These are phyloP conservation scores for Apotomis betuletana DNA, from an alignment of 2,888 invertebrate species.

Conservation along the genomic window DNA sequence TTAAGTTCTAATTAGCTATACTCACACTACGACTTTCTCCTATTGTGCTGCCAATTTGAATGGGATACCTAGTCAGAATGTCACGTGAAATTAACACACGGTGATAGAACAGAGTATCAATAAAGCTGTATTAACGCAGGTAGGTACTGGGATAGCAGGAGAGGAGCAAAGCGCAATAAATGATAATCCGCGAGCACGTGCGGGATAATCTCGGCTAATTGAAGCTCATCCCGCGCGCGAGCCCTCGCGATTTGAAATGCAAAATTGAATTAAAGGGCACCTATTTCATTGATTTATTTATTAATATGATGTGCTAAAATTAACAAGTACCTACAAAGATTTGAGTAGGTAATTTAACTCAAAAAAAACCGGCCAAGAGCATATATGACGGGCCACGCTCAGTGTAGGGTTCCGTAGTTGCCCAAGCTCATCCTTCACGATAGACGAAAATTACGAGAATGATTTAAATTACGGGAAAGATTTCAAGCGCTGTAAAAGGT, in stretches of 20 bases:
- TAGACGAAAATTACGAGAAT: no score
- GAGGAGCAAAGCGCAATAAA: constrained; percentile 47
- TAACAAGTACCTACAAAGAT: no score
- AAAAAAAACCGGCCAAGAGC: no score
- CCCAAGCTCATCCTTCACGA: no score
- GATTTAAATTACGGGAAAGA: no score
- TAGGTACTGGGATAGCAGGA: constrained; percentile 43
- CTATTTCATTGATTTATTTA: background rate
- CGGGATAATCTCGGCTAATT: constrained; percentile 79
- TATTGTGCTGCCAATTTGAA: no score
- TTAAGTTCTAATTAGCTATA: no score
- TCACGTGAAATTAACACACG: constrained; percentile 15
- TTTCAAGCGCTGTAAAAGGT: no score
- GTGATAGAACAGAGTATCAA: constrained; percentile 42
- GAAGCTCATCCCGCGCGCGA: constrained; percentile 71
- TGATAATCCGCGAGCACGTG: constrained; percentile 74
- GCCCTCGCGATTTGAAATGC: constrained; percentile 12
- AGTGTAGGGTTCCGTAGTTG: no score
- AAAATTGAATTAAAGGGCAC: constrained; percentile 16
- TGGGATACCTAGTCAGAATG: background rate
- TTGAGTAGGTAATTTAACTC: no score
- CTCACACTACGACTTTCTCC: no score
- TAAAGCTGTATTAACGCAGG: constrained; percentile 51
- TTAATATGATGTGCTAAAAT: background rate
- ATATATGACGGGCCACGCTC: no score